Percentiles rank a stretch among this genome's conserved stretches.
Conservation (phyloP, 1,140 invertebrate species). For the Bathynomus jamesi region DNA sequence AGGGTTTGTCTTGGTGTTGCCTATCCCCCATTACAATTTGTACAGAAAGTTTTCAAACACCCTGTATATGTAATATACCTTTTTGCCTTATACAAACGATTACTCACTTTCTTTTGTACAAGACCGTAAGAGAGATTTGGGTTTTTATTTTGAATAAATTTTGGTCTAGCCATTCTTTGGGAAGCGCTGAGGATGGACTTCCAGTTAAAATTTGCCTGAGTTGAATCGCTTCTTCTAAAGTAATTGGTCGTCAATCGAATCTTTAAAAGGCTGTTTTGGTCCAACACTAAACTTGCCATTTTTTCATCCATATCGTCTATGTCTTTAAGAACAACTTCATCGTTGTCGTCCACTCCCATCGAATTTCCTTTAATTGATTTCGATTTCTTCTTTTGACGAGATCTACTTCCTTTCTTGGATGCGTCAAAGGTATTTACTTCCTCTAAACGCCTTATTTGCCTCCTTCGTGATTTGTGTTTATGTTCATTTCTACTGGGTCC, state of each 20-base stretch:
- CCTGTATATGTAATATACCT: too few species aligned
- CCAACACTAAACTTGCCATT: conserved; percentile 29
- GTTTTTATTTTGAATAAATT: conserved; percentile 45
- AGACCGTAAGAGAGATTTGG: conserved; percentile 45
- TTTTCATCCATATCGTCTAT: conserved; percentile 33
- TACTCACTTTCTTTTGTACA: conserved; percentile 45
- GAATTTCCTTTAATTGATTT: conserved; percentile 3
- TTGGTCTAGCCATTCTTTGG: conserved; percentile 47
- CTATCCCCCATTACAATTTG: too few species aligned
- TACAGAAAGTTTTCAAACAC: too few species aligned
- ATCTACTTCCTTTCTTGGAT: conserved; percentile 8
- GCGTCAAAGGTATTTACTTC: conserved; percentile 8
- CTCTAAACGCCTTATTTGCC: conserved; percentile 4
- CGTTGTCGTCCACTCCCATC: conserved; percentile 20
- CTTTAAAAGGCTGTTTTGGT: conserved; percentile 15
- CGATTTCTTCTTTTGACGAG: conserved; percentile 17
- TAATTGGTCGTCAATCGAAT: conserved; percentile 27
- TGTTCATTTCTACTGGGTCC: too few species aligned
- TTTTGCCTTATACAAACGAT: too few species aligned
- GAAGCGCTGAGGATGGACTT: conserved; percentile 41
- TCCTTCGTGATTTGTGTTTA: conserved; percentile 24
- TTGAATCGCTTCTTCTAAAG: conserved; percentile 25
- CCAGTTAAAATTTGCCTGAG: conserved; percentile 42
- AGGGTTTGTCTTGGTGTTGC: too few species aligned
- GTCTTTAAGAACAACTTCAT: conserved; percentile 29